Evolutionary conservation across 30 jellyfish, hydroid and myxozoan species (phyloP), one percentile per base, ranked within the genome.

Genomic region (Turritopsis rubra): DNA sequence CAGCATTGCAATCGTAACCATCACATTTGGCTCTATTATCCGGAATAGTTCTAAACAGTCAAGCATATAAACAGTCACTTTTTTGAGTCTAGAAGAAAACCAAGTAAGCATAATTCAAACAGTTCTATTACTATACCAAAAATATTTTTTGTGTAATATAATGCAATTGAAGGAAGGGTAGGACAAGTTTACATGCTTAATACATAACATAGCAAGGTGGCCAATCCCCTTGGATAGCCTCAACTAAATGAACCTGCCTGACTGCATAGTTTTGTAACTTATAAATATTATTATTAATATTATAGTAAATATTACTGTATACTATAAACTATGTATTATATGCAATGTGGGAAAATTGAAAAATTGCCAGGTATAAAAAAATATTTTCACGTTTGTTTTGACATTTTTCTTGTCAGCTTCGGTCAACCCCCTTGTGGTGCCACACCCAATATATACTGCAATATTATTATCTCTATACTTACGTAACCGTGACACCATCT

Each of bases 401-500:
- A n/a, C n/a, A n/a, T n/a, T n/a, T 41, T 41, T 41, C 13, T 41
- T 41, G 60, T 41, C 60, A 41, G 60, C 13, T 3, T 41, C n/a
- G n/a, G 60, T 41, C 60, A 3, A 3, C 13, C 60, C 60, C 5
- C 13, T 41, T 41, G 13, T 13, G 60, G 13, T 13, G 60, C 60
- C 60, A 41, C 60, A 5, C 5, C 13, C 60, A 41, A 3, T 41
- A 41, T 41, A n/a, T n/a, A n/a, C n/a, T 41, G 13, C 60, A 41
- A 41, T 41, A 3, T 41, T 41, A 41, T 13, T 3, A 41, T 41
- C 13, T 41, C 5, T 41, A 52, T 16, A 31, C 93, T 84, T 71
- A 91, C 97, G 80, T 84, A 29, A 91, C 85, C 18, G 82, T 76
- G 52, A 89, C 80, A 65, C 98, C 98, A 85, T 92, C 98, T 65